Percentiles rank a stretch among this genome's conserved stretches.
Evolutionary conservation across 2,113 vertebrate genomes (phyloP).

Genomic region (Cavia porcellus): DNA sequence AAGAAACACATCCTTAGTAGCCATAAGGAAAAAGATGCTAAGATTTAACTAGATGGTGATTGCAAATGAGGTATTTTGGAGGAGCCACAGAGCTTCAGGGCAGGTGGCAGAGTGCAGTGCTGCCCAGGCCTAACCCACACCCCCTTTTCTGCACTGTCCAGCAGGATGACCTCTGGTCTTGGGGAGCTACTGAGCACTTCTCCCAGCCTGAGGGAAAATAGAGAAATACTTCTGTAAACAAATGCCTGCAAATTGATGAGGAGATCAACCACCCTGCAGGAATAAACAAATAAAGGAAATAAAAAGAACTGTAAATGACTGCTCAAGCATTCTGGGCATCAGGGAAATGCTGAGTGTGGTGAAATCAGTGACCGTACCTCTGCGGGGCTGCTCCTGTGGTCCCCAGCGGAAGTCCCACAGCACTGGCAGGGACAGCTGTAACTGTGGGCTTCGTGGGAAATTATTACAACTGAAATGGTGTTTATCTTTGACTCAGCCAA

Average conservation of each 20-base stretch:
- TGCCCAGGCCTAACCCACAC: neutral
- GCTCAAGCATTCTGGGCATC: neutral
- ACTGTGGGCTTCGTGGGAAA: neutral
- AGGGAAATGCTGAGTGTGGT: neutral
- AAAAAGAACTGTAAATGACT: neutral
- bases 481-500: neutral
- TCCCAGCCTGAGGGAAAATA: neutral
- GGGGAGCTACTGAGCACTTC: neutral
- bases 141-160: neutral
- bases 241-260: neutral
- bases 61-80: neutral
- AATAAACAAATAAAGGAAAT: neutral
- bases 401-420: too few species aligned
- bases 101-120: accelerated
- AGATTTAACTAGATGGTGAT: neutral
- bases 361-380: neutral
- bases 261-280: neutral
- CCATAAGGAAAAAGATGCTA: neutral
- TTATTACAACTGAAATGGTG: neutral
- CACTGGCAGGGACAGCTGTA: too few species aligned
- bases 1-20: neutral
- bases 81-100: neutral
- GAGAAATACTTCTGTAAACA: too few species aligned
- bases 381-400: too few species aligned
- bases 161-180: too few species aligned